Percentiles rank a stretch among this genome's conserved stretches.
Conservation (phyloP, 2,888 invertebrate genomes). For the Kryphioiulus occultus region DNA sequence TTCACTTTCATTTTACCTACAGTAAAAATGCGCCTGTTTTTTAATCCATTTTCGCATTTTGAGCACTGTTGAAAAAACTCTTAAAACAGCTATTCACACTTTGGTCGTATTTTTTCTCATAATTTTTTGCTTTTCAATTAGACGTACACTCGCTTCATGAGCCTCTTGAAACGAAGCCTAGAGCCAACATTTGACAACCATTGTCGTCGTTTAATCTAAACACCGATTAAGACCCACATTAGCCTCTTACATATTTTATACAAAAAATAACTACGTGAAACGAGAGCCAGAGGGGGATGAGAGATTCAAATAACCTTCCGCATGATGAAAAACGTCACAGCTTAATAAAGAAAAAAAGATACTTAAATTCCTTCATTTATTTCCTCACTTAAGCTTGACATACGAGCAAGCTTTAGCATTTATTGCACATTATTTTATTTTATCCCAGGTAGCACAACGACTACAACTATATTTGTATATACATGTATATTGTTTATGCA, state of each 20-base stretch:
- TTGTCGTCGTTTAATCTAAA: neutral
- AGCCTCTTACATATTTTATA: neutral
- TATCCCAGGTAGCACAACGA: too few species aligned
- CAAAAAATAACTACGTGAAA: neutral
- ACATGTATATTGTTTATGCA: too few species aligned
- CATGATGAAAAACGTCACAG: neutral
- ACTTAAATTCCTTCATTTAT: neutral
- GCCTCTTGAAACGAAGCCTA: too few species aligned
- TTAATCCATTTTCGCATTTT: too few species aligned
- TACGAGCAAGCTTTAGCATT: neutral
- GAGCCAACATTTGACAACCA: neutral
- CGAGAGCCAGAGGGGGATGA: neutral
- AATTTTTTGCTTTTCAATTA: too few species aligned
- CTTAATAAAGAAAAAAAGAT: neutral
- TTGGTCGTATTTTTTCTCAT: too few species aligned
- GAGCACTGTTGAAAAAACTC: too few species aligned
- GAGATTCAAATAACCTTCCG: neutral
- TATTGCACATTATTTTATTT: neutral
- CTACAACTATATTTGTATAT: too few species aligned
- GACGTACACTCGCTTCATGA: too few species aligned
- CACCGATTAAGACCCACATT: neutral
- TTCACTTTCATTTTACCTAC: too few species aligned
- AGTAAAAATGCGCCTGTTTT: too few species aligned
- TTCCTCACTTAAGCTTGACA: neutral
- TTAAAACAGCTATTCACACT: too few species aligned